Percentiles rank a stretch among this genome's conserved stretches.
These are phyloP conservation scores for Cairina moschata DNA, from an alignment of 2,113 vertebrate species.

Conservation along the genomic window DNA sequence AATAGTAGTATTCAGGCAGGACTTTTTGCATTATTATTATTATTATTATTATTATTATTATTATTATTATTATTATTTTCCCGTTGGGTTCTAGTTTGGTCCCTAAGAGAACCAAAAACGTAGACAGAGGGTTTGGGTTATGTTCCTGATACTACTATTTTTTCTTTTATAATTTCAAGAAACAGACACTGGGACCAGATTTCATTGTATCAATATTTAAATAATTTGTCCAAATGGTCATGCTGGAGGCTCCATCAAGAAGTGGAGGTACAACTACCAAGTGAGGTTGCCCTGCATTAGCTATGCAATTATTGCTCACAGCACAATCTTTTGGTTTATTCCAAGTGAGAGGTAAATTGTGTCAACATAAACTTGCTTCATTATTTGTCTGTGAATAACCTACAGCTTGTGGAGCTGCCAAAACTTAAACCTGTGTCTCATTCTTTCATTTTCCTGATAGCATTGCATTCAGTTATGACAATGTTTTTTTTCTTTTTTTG, in stretches of 20 bases:
- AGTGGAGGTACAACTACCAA: not conserved
- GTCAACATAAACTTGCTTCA: not conserved
- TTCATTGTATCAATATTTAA: not conserved
- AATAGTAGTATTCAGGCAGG: not conserved
- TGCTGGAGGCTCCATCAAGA: not conserved
- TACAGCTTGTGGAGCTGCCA: not conserved
- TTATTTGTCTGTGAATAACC: not conserved
- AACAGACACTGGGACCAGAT: not conserved
- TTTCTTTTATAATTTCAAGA: not conserved
- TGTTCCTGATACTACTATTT: not conserved
- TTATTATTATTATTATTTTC: not conserved
- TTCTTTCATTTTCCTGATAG: not conserved
- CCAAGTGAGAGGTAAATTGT: not conserved
- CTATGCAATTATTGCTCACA: rapidly evolving
- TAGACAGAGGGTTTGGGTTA: not conserved
- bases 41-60: no score
- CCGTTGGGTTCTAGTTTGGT: not conserved
- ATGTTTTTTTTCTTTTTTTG: not conserved
- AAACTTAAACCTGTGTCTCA: not conserved
- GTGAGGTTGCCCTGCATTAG: not conserved
- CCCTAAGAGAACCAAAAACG: not conserved
- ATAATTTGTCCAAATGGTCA: not conserved
- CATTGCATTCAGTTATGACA: not conserved
- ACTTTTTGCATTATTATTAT: not conserved
- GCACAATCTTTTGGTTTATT: not conserved